Evolutionary conservation across 2,888 invertebrate genomes (phyloP).

Genomic region (Lepidonotus clava): DNA sequence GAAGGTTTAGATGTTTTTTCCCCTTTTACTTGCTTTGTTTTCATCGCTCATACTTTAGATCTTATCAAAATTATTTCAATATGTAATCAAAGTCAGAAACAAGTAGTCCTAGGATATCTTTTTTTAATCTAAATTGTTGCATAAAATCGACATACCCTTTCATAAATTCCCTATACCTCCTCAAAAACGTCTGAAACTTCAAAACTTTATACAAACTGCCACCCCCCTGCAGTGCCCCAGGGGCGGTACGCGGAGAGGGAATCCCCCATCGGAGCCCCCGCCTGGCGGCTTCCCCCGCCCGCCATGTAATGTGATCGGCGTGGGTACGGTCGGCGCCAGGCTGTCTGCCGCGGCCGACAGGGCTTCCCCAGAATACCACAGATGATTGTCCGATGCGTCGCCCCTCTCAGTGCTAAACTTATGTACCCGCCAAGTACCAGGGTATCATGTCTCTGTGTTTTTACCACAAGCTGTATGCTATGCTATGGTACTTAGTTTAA

Average conservation of each 20-base stretch:
- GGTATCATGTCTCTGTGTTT: not conserved
- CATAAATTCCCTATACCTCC: no score
- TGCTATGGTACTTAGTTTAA: no score
- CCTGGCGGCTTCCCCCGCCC: not conserved
- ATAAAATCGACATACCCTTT: no score
- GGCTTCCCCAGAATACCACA: slow-evolving; percentile 44
- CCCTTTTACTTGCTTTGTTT: no score
- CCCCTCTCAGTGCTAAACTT: not conserved
- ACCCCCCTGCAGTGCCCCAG: not conserved
- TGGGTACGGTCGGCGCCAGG: slow-evolving; percentile 45
- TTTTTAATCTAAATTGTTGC: no score
- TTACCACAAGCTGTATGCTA: not conserved
- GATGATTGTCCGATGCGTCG: not conserved
- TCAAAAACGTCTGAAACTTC: no score
- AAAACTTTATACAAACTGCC: no score
- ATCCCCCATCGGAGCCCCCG: not conserved
- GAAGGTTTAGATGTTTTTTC: no score
- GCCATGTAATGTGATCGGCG: slow-evolving; percentile 15
- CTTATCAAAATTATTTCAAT: no score
- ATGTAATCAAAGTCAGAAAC: no score
- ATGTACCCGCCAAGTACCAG: not conserved
- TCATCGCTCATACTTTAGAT: no score
- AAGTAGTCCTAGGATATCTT: no score
- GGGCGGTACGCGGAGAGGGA: not conserved
- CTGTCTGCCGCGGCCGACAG: slow-evolving; percentile 46